These are phyloP conservation scores for Coregonus ussuriensis DNA, from an alignment of 2,797 vertebrate genomes.

Conservation along the genomic window DNA sequence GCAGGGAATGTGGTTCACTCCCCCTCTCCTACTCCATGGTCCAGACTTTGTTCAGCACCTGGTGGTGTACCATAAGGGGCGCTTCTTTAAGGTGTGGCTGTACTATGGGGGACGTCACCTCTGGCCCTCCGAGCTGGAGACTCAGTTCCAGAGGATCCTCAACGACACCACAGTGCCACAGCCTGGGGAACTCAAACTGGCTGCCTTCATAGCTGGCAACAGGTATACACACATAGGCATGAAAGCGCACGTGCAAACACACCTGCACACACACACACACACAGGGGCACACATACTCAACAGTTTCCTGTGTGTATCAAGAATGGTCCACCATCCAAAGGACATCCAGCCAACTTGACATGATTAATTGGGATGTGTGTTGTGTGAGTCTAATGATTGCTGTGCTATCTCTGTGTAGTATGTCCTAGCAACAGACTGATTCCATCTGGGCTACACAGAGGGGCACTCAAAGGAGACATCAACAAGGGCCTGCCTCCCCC, in stretches of 20 bases:
- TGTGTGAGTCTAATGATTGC: not conserved
- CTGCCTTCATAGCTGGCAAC: constrained; percentile 87
- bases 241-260: constrained; percentile 56
- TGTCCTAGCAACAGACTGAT: constrained; percentile 81
- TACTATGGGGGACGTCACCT: constrained; percentile 88
- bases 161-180: constrained; percentile 82
- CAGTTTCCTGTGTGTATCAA: too few species aligned
- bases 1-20: constrained; percentile 84
- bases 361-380: not conserved
- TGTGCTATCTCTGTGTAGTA: constrained; percentile 71
- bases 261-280: constrained; percentile 34
- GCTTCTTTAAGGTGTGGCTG: constrained; percentile 89
- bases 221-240: constrained; percentile 68
- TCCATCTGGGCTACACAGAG: constrained; percentile 89
- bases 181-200: constrained; percentile 85
- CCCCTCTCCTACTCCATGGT: not conserved
- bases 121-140: constrained; percentile 85
- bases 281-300: too few species aligned
- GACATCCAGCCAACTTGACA: constrained; percentile 63
- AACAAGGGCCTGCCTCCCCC: constrained; percentile 76
- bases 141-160: constrained; percentile 92
- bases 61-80: constrained; percentile 90
- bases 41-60: constrained; percentile 85
- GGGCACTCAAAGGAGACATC: constrained; percentile 85
- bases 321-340: constrained; percentile 67